Base-by-base conservation (phyloP, 1,140 invertebrate genomes). In the Ladona fulva region DNA sequence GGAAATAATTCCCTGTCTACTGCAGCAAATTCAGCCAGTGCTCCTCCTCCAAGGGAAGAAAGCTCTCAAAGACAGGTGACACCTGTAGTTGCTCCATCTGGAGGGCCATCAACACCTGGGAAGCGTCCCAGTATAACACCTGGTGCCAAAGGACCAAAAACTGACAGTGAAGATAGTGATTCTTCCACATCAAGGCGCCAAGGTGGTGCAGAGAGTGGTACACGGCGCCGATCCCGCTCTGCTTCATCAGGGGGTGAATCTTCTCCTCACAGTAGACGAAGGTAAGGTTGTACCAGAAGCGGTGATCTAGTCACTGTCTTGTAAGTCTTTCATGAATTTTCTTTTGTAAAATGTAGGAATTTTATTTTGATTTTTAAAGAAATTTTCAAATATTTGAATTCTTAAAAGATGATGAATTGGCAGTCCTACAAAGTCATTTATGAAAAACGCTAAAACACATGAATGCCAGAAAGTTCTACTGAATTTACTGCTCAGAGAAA, bases 81-180 rank as follows among this genome's bases (percentile, higher is more conserved):
- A 16, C 14, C 52, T 52, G 10, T 19, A 22, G 52, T 16, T 16
- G 52, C 3, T 19, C 3, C 52, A 16, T 19, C 52, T 19, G 12
- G 3, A 66, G 52, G 52, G 5, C 52, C 52, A 66, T 66, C 52
- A 66, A 66, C 52, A 16, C 19, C 75, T 29, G 19, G 75, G 42
- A 76, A 76, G 3, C 14, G 52, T 5, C 14, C 52, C 14, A 66
- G 1, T 66, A 12, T 22, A 22, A 66, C 52, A 16, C 52, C 52
- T 66, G 52, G 52, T 19, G 81, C 84, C 6, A 85, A 86, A 78
- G 85, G 85, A 0, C 84, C 83, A 0, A 82, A 84, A 42, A 86
- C 86, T 0, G 86, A 86, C 74, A 86, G 85, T 0, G 52, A 66
- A 22, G 86, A 87, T 3, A 86, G 85, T 74, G 85, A 84, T 5